Base-by-base conservation (phyloP, 2,797 vertebrate species). In the Rhynchotus rufescens region DNA sequence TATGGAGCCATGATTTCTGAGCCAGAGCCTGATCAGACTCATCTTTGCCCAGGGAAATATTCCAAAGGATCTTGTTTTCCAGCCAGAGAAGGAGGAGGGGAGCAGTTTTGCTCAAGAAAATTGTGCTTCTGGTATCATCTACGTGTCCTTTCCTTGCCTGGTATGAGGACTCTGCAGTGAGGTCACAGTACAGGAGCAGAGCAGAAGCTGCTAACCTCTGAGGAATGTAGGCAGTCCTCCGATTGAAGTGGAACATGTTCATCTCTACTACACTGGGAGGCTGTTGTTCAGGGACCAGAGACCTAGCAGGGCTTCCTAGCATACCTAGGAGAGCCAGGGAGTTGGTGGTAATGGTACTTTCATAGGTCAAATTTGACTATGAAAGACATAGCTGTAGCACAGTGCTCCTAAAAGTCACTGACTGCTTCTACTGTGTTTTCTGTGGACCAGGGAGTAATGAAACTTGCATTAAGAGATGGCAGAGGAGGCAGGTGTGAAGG, bases 221-320 rank as follows among this genome's bases (percentile, higher is more conserved):
- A 25, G 54, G 71, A 42, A 30, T 36, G n/a, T 17, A 44, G 65
- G 30, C 6, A 1, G 25, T 10, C 40, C 36, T 32, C 32, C 68
- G 54, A 9, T 13, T 69, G 56, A 61, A 56, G 38, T 49, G 1
- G 2, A 20, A 34, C 45, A 7, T 0, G 2, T 52, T n/a, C 22
- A 9, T 44, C 2, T 0, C 42, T 51, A 6, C 30, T 22, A 38
- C 61, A 10, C 0, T 0, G 42, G 44, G 51, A 32, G 30, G 10
- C 32, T 51, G 61, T 21, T 15, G n/a, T 28, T 59, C 47, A 72
- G 66, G 54, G 36, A 42, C 14, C 34, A 25, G 68, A 4, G 47
- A 47, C 28, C 47, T 51, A 6, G 19, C 28, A 14, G 61, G 30
- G 40, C 61, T 75, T 60, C 42, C 59, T 12, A 4, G 59, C n/a